Base-by-base conservation (phyloP, 1,140 invertebrate genomes). In the Drosophila nigrodunni region DNA sequence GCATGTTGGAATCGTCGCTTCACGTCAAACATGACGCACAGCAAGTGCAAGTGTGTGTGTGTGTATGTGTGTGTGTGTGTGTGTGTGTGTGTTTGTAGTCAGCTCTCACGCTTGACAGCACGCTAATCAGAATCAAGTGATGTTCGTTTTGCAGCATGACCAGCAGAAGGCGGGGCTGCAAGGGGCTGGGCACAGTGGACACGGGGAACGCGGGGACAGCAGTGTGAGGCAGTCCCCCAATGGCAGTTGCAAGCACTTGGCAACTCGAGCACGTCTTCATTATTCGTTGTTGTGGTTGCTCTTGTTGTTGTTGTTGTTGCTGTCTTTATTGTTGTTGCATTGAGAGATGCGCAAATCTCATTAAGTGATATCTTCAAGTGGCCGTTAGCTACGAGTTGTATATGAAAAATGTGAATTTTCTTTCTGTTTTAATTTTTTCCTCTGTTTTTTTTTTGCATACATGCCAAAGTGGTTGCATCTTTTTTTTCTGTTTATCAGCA, bases 331-430 rank as follows among this genome's bases (percentile, higher is more conserved):
- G 76, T 78, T 75, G 83, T 85, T 89, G 85, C 85, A 89, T 69
- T 81, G 49, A 72, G 67, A 89, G 85, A 89, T 89, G 85, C 85
- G 80, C 86, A 89, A 89, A 89, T 89, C 85, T 89, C 85, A 89
- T 89, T 89, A 89, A 89, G 85, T 89, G 85, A 89, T 89, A 89
- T 89, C 85, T 89, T 89, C 86, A 89, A 89, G 85, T 89, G 85
- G 68, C 85, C 85, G 86, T 89, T 89, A 81, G 86, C 78, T 81
- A 50, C 71, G 54, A 70, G 30, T 52, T 25, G 44, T 30, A 69
- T 89, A 87, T 87, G 85, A 83, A 71, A 88, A 78, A 88, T 88
- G 83, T 55, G 79, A 68, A 73, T 82, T 83, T 80, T 65, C 44
- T 78, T 64, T 39, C 7, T 10, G 52, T 58, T n/a, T 30, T 62